Evolutionary conservation across 2,888 invertebrate species (phyloP).

Genomic region (Ophion obscuratus): DNA sequence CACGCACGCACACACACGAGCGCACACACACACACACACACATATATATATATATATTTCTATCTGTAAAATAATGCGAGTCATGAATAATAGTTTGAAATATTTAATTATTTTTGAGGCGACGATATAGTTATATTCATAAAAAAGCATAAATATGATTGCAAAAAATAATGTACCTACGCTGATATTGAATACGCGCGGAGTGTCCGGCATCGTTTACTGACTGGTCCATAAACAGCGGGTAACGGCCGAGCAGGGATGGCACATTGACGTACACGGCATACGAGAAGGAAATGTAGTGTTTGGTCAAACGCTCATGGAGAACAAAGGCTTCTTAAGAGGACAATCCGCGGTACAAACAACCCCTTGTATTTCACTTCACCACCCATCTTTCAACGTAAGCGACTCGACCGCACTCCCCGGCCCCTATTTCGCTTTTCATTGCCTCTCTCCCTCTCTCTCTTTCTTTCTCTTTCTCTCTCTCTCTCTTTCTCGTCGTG

Average conservation of each 20-base stretch:
- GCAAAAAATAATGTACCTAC: neutral
- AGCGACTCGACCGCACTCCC: neutral
- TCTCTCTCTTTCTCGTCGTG: neutral
- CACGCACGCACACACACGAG: too few species aligned
- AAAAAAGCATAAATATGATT: too few species aligned
- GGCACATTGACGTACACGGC: neutral
- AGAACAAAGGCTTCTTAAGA: constrained; percentile 41
- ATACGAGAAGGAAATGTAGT: constrained; percentile 10
- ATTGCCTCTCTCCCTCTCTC: neutral
- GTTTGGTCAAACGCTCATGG: constrained; percentile 31
- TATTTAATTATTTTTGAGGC: too few species aligned
- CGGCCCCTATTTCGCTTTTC: neutral
- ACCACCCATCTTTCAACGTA: neutral
- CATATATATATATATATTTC: too few species aligned
- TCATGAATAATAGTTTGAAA: too few species aligned
- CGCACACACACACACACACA: too few species aligned
- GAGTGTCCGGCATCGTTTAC: neutral
- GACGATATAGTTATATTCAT: too few species aligned
- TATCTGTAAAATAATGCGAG: too few species aligned
- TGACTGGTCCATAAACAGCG: neutral
- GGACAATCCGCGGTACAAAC: constrained; percentile 51
- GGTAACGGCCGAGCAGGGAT: neutral
- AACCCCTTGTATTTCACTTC: constrained; percentile 33
- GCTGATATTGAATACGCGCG: neutral
- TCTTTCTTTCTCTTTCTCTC: neutral